Conservation (phyloP, 2,113 vertebrate genomes). For the Clupea harengus region DNA sequence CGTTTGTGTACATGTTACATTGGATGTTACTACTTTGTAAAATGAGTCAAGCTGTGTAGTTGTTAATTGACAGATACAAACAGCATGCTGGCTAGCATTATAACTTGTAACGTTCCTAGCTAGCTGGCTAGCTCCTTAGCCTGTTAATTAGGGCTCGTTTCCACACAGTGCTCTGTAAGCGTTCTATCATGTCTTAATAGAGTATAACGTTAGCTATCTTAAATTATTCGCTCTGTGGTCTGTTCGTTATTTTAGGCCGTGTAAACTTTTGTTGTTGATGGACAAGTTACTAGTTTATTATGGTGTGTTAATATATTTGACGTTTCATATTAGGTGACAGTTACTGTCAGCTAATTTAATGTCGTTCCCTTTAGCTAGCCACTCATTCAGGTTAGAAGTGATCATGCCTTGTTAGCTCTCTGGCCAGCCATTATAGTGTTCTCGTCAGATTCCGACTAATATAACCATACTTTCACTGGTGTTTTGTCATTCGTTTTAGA, state of each 20-base stretch:
- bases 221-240: neutral
- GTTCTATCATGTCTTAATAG: neutral
- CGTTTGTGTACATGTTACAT: neutral
- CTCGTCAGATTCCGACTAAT: neutral
- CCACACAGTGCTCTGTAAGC: neutral
- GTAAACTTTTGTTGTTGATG: neutral
- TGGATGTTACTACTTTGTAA: neutral
- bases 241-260: neutral
- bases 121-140: constrained; percentile 30
- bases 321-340: neutral
- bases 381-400: neutral
- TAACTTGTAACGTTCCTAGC: constrained; percentile 51
- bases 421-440: neutral
- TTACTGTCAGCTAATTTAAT: neutral
- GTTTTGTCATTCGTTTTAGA: too few species aligned
- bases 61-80: neutral
- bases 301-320: neutral
- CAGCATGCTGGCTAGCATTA: constrained; percentile 35
- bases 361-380: neutral
- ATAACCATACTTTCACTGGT: too few species aligned
- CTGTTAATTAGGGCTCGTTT: constrained; percentile 41
- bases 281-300: neutral
- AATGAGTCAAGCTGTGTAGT: neutral
- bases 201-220: neutral
- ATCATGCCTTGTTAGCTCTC: neutral